Evolutionary conservation across 1,140 invertebrate genomes (phyloP), one percentile per base, ranked within the genome.

Genomic region (Anastrepha ludens): DNA sequence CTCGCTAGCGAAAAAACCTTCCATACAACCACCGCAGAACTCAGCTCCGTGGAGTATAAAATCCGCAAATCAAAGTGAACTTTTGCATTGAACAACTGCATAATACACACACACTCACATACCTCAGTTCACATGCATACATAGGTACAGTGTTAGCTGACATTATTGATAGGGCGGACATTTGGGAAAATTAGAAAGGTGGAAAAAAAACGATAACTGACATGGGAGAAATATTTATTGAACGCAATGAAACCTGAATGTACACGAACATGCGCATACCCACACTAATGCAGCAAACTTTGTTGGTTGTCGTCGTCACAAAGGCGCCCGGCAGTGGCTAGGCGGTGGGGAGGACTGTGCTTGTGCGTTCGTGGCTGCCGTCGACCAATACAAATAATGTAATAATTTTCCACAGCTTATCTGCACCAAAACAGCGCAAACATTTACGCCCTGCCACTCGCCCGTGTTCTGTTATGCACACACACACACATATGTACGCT

Each of bases 351-450:
- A 62, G 60, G 13, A 65, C n/a, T 20, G 41, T 64, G n/a, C 4
- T 15, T 3, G 17, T 62, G 29, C 29, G 81, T 17, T 60, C 29
- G 13, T 55, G 11, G 55, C 17, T 29, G 20, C 85, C 7, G 58
- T 13, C 91, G 88, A 91, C 91, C 91, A 92, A 92, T 92, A 92
- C 91, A 92, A 92, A 92, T 90, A 91, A 91, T 89, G 91, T 92
- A 92, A 92, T 92, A 90, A 92, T 92, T 92, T 92, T 90, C 90
- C 89, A 90, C 90, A 91, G 91, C 91, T 92, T 92, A 92, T 92
- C 91, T 92, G 91, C 90, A 92, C 90, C 91, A 92, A 90, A 91
- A 91, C 91, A 92, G 91, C 90, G 89, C 91, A 92, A 92, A 92
- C 91, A 92, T 92, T 92, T 91, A 92, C 91, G 91, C 91, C 91